Conservation (phyloP, 1,140 invertebrate genomes). For the Meloidogyne hapla region DNA sequence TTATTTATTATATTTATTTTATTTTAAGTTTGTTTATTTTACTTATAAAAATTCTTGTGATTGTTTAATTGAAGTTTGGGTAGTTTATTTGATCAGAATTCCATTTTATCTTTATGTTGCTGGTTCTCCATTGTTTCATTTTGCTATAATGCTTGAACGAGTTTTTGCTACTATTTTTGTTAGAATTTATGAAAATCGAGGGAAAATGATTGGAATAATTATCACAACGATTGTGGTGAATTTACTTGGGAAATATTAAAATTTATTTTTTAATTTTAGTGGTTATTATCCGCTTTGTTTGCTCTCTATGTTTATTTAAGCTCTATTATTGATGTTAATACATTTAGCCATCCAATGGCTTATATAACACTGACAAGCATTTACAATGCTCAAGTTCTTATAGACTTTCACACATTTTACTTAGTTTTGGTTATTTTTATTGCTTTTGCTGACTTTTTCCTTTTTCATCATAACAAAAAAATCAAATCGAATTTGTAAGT, state of each 20-base stretch:
- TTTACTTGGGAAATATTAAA: not conserved
- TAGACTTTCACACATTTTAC: constrained; percentile 14
- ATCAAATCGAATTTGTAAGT: constrained; percentile 23
- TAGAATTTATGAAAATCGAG: constrained; percentile 15
- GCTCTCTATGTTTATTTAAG: constrained; percentile 21
- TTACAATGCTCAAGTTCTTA: constrained; percentile 12
- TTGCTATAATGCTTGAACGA: constrained; percentile 21
- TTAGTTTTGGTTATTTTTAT: constrained; percentile 20
- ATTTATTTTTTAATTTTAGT: not conserved
- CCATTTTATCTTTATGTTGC: constrained; percentile 21
- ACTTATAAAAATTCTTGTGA: constrained; percentile 13
- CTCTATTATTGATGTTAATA: not conserved
- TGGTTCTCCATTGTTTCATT: constrained; percentile 19
- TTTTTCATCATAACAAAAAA: constrained; percentile 14
- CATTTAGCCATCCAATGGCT: constrained; percentile 22
- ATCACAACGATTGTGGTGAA: constrained; percentile 9
- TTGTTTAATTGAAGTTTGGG: constrained; percentile 23
- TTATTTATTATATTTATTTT: not conserved
- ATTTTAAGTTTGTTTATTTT: not conserved
- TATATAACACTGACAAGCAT: constrained; percentile 15
- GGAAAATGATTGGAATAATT: constrained; percentile 13
- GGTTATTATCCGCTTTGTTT: constrained; percentile 1
- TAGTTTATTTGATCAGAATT: constrained; percentile 22
- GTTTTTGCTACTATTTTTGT: constrained; percentile 22
- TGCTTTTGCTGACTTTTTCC: constrained; percentile 19